Evolutionary conservation across 1,140 invertebrate species (phyloP), one percentile per base, ranked within the genome.

Genomic region (Stenopsyche tienmushanensis): DNA sequence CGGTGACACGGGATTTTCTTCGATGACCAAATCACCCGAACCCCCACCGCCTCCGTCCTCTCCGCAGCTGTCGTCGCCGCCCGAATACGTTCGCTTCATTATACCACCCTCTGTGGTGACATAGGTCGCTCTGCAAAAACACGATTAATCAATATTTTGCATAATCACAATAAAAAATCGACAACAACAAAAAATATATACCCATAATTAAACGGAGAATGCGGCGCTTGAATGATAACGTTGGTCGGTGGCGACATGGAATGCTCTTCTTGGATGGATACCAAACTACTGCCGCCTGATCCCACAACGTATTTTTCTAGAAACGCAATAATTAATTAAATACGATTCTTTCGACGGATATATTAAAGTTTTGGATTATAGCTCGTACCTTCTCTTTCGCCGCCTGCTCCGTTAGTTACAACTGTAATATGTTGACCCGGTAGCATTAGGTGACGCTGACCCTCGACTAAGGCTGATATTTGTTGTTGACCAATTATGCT

Each of bases 401-500:
- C 79, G 47, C 80, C 81, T 13, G 84, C 83, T 34, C 85, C 85
- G 71, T 86, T 86, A 55, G 84, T 86, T 57, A 86, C 84, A 54
- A 86, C 82, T 20, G 84, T 84, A 70, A 85, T 84, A 75, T 85
- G 84, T 70, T 86, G 77, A 0, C 77, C 78, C 3, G 78, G 73
- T 74, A 80, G 73, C 73, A 79, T 75, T 52, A 80, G 73, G 25
- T 64, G 69, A n/a, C 62, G 65, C 49, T 60, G 72, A 20, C 77
- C 71, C 55, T 77, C 78, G 18, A 80, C 78, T 25, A 80, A 65
- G 2, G 76, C 75, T 2, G 72, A 72, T 75, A 78, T 76, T 64
- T 80, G 77, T 53, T 75, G 81, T 60, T 78, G 77, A 57, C 74
- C 60, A 25, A 70, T 75, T 26, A 79, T 77, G 41, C 50, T 62